Base-by-base conservation (phyloP, 2,888 invertebrate genomes). In the Leptinotarsa juncta region DNA sequence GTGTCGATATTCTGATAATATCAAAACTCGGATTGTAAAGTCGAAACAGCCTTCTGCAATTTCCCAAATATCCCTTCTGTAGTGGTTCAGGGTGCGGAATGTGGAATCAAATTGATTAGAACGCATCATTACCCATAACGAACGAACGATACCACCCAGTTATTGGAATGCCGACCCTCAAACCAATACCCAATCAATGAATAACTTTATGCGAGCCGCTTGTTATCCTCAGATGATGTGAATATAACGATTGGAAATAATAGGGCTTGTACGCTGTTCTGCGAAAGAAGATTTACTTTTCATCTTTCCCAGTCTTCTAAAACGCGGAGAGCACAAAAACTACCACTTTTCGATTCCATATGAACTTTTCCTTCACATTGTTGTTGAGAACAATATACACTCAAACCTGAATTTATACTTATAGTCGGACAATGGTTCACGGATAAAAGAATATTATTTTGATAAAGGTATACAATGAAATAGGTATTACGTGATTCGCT, bases 211-310 rank as follows among this genome's bases (percentile, higher is more conserved):
- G 32, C 62, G 16, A 42, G 26, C 42, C 62, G 26, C 62, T 32
- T 42, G 42, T 32, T 62, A 62, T 62, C 62, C n/a, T 32, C 15
- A 14, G 62, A 62, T 62, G 62, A 62, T 62, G 62, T 42, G 32
- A 62, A 42, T 32, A 42, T 62, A 62, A 62, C n/a, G 62, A 62
- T 18, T 62, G 32, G 62, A 62, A 62, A 62, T 62, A n/a, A 26
- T 32, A 4, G 26, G 32, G 32, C n/a, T 32, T 42, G 32, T 62
- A 42, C 62, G 62, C 10, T 20, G 18, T 23, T 20, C 20, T 15
- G 26, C 15, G 20, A 4, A 14, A 14, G 57, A 15, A 57, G 57
- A 57, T 57, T 57, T 57, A 57, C 23, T 57, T 57, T 57, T 57
- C 23, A 57, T 57, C 20, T 57, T 23, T 57, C 16, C 57, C 10